phyloP scores from a whole-genome alignment of 2,888 invertebrate species.

The Timema cristinae region DNA sequence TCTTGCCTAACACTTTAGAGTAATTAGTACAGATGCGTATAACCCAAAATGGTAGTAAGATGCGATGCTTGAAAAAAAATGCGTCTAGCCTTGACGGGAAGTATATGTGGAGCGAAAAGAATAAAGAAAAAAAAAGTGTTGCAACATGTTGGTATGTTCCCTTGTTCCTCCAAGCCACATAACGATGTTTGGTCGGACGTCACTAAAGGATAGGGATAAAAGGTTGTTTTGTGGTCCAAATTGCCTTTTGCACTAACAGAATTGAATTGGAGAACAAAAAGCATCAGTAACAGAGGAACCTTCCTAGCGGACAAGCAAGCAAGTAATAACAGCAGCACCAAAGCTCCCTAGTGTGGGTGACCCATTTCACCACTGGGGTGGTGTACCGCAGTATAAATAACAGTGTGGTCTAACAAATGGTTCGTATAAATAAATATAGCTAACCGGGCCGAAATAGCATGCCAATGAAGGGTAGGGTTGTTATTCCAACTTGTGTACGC shows the following conservation, averaged over 20 bases:
- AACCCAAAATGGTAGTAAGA: too few relatives aligned
- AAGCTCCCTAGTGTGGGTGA: neutral
- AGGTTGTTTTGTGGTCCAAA: neutral
- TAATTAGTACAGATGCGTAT: too few relatives aligned
- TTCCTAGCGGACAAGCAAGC: neutral
- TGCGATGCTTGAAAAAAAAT: too few relatives aligned
- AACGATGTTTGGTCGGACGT: too few relatives aligned
- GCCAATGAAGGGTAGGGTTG: neutral
- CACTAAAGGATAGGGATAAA: neutral
- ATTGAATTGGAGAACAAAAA: conserved; percentile 16
- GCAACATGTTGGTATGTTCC: too few relatives aligned
- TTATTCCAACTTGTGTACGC: conserved; percentile 4
- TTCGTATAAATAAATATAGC: neutral
- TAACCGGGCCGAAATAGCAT: neutral
- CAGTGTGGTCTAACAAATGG: conserved; percentile 7
- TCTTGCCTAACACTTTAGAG: too few relatives aligned
- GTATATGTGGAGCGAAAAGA: too few relatives aligned
- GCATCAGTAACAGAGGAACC: neutral
- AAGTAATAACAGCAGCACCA: neutral
- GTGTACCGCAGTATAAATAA: conserved; percentile 20
- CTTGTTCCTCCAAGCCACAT: too few relatives aligned
- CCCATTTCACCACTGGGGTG: neutral
- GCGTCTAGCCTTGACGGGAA: too few relatives aligned
- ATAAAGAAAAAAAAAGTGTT: too few relatives aligned
- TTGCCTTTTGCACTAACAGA: conserved; percentile 18